These are phyloP conservation scores for Oryzias javanicus DNA, from an alignment of 2,113 vertebrate genomes.

Conservation along the genomic window DNA sequence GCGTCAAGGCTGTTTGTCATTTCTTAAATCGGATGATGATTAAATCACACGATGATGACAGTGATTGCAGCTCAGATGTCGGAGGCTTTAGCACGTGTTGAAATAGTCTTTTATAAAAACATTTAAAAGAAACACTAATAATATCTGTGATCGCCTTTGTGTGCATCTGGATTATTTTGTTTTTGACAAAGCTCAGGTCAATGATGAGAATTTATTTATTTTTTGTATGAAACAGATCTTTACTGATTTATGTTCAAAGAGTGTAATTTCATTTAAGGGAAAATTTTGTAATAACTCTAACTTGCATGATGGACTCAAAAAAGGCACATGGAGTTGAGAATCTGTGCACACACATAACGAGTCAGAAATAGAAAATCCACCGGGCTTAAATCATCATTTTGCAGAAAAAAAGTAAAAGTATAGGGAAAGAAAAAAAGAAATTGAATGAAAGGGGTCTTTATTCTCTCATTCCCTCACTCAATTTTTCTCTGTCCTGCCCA, in stretches of 20 bases:
- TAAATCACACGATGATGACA: no score
- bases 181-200: conserved; percentile 25
- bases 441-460: conserved; percentile 72
- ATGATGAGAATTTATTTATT: conserved; percentile 9
- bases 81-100: no score
- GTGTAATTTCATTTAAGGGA: conserved; percentile 55
- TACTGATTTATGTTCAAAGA: conserved; percentile 44
- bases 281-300: conserved; percentile 45
- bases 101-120: no score
- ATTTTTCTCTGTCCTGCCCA: conserved; percentile 61
- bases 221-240: conserved; percentile 38
- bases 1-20: no score
- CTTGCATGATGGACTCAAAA: conserved; percentile 55
- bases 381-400: conserved; percentile 69
- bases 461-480: conserved; percentile 59
- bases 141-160: neutral
- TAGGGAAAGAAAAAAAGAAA: conserved; percentile 31
- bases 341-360: conserved; percentile 2
- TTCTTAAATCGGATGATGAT: no score
- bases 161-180: neutral
- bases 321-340: conserved; percentile 9
- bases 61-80: no score
- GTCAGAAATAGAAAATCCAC: conserved; percentile 74
- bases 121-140: neutral
- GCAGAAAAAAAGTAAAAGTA: conserved; percentile 70